These are phyloP conservation scores for Enteromius anoplus DNA, from an alignment of 2,797 vertebrate genomes.

Conservation along the genomic window DNA sequence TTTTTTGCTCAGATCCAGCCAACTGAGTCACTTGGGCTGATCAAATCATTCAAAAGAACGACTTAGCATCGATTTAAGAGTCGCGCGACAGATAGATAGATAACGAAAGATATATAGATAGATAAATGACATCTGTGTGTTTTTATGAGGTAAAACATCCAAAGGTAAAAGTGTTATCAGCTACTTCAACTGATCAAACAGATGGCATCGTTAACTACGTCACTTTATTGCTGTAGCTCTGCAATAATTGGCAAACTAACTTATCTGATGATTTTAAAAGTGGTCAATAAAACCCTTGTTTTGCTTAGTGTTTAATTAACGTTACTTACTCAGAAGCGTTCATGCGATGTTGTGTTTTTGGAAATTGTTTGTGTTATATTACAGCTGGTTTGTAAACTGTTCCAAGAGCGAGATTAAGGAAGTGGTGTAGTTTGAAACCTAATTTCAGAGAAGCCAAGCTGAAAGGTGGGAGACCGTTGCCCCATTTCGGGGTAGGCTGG, in stretches of 20 bases:
- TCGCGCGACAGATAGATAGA: not conserved
- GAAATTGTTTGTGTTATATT: not conserved
- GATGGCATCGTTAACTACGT: not conserved
- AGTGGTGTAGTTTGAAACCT: conserved; percentile 1
- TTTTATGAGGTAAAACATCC: not conserved
- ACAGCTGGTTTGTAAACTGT: not conserved
- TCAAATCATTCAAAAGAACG: not conserved
- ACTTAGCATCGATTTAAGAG: not conserved
- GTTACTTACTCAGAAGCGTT: not conserved
- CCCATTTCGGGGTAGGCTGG: not conserved
- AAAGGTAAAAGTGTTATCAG: not conserved
- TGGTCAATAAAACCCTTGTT: not conserved
- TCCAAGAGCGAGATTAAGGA: not conserved
- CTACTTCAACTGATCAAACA: not conserved
- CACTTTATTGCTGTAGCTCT: not conserved
- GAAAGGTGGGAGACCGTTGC: not conserved
- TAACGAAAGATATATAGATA: no score
- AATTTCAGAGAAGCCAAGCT: not conserved
- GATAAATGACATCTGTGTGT: conserved; percentile 4
- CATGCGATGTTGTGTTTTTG: not conserved
- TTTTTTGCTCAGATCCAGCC: not conserved
- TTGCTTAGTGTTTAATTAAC: not conserved
- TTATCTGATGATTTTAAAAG: not conserved
- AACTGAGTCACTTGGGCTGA: not conserved
- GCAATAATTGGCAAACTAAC: not conserved